Conservation (phyloP, 2,888 invertebrate species). For the Steromphala cineraria region DNA sequence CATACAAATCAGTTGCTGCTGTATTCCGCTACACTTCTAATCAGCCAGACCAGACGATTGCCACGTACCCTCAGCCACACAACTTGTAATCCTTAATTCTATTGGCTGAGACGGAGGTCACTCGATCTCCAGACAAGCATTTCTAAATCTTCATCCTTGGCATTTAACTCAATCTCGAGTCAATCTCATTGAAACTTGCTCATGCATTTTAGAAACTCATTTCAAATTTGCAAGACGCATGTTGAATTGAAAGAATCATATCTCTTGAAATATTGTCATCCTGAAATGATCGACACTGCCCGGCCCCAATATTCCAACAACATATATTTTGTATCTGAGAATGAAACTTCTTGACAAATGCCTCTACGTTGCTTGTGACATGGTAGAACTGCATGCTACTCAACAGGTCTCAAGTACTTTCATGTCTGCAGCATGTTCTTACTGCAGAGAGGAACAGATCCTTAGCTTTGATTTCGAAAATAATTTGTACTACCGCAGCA, state of each 20-base stretch:
- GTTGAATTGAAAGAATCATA: neutral
- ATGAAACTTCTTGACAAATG: neutral
- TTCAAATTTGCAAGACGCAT: slow-evolving; percentile 1
- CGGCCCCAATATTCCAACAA: too few relatives aligned
- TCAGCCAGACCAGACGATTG: slow-evolving; percentile 10
- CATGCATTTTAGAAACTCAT: neutral
- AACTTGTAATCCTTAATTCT: slow-evolving; percentile 8
- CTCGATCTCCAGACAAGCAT: neutral
- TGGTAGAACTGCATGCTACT: neutral
- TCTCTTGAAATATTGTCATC: neutral
- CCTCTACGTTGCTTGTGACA: slow-evolving; percentile 6
- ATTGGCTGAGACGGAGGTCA: neutral
- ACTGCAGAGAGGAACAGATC: too few relatives aligned
- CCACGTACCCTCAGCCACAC: neutral
- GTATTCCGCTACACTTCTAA: neutral
- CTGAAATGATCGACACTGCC: too few relatives aligned
- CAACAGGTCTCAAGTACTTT: too few relatives aligned
- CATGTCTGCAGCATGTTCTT: too few relatives aligned
- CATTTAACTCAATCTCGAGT: neutral
- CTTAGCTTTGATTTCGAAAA: too few relatives aligned
- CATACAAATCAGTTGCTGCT: neutral
- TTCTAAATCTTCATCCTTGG: neutral
- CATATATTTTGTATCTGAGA: neutral
- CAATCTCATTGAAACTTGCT: neutral
- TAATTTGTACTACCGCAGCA: too few relatives aligned